Conservation (phyloP, 2,113 vertebrate species). For the Chinchilla lanigera region DNA sequence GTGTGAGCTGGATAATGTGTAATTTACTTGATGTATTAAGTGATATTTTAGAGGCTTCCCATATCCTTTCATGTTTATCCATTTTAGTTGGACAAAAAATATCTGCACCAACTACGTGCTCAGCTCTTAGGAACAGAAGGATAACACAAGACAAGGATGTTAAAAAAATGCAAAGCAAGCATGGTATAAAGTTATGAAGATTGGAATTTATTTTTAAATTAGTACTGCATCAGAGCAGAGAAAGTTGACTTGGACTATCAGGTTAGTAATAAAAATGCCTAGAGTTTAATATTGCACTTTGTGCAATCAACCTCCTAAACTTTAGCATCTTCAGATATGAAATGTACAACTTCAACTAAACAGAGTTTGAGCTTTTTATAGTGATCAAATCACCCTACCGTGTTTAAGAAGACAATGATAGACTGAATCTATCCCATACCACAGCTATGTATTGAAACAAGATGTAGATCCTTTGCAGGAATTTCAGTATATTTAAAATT, state of each 20-base stretch:
- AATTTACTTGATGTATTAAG: neutral
- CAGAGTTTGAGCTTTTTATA: neutral
- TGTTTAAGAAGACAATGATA: neutral
- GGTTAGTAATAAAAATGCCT: neutral
- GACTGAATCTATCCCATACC: neutral
- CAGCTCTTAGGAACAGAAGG: neutral
- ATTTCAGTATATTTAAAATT: neutral
- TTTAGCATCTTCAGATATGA: neutral
- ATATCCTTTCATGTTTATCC: neutral
- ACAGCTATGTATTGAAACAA: neutral
- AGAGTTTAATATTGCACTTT: neutral
- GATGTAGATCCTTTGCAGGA: neutral
- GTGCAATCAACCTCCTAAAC: neutral
- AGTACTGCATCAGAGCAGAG: neutral
- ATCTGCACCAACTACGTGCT: neutral
- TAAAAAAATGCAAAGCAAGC: neutral
- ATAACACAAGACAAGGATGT: neutral
- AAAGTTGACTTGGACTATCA: neutral
- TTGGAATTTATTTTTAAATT: neutral
- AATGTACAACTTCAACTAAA: neutral
- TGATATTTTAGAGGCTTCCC: neutral
- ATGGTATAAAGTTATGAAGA: neutral
- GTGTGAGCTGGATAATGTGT: conserved; percentile 30
- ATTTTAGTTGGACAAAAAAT: neutral
- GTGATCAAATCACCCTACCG: neutral